Evolutionary conservation across 2,797 vertebrate genomes (phyloP), one percentile per base, ranked within the genome.

Genomic region (Halcyon leucocephala): DNA sequence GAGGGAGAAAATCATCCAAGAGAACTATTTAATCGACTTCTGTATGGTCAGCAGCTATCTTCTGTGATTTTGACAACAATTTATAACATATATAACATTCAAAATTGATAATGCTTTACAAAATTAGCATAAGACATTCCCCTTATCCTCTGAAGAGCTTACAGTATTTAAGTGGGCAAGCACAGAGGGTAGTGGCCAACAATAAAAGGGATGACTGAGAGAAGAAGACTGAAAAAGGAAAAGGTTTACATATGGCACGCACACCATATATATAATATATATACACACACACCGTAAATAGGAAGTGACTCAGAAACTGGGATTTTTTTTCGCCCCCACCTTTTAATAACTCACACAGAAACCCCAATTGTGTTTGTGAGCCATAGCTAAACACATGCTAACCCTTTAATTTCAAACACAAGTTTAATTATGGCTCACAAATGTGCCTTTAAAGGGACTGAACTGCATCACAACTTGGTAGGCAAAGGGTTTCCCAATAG

Each of bases 241-340:
- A 44, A 66, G 19, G 10, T 71, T 72, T 65, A 31, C 18, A 31
- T 8, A 28, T 4, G 7, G 51, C 61, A 44, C 7, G 17, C 69
- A 83, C 49, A 87, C 35, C 1, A 1, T 14, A 60, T 48, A 22
- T 48, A 48, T 48, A 42, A 42, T 42, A 42, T 42, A 42, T 17
- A 42, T 8, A 42, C 41, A 18, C 41, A 42, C 42, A 41, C 41
- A 41, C 35, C 1, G 1, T 14, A 60, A 12, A 10, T 58, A 24
- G 72, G 65, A 93, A 86, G 78, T 78, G 17, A 94, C 69, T 83
- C 92, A 86, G 88, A 69, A 87, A 82, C 82, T 64, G 76, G 48
- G 41, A 51, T 61, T 62, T 83, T 48, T 66, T 44, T 35, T 64
- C 3, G 5, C 51, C 52, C 41, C 54, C 10, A 14, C 54, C 41